phyloP scores from a whole-genome alignment of 2,797 vertebrate species.

The Cossypha polioptera region DNA sequence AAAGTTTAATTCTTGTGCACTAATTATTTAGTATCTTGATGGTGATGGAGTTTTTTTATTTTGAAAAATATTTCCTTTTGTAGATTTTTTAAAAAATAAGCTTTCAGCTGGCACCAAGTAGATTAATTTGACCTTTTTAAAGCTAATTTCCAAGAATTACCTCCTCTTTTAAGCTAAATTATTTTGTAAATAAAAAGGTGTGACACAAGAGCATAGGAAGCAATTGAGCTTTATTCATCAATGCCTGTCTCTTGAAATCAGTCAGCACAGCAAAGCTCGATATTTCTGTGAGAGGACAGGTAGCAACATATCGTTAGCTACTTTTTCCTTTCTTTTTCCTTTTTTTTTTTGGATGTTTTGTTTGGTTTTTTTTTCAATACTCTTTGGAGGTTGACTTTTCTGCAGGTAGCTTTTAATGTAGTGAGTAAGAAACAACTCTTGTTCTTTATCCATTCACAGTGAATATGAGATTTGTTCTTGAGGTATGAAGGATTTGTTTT shows the following conservation, averaged over 20 bases:
- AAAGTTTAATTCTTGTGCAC: neutral
- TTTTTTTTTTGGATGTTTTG: no score
- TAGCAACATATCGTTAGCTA: neutral
- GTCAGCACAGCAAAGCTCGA: neutral
- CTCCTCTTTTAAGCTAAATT: constrained; percentile 40
- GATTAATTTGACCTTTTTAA: constrained; percentile 37
- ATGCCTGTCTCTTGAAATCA: constrained; percentile 1
- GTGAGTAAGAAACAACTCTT: neutral
- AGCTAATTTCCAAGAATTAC: constrained; percentile 33
- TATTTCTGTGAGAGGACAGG: neutral
- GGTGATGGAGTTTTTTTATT: neutral
- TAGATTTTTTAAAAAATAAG: neutral
- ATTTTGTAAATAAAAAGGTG: constrained; percentile 59
- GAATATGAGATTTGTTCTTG: neutral
- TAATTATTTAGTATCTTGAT: constrained; percentile 7
- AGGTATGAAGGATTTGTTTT: neutral
- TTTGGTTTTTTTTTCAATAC: no score
- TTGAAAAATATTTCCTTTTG: neutral
- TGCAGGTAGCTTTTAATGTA: neutral
- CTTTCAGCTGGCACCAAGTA: neutral
- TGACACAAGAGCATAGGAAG: neutral
- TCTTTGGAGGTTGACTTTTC: neutral
- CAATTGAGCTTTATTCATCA: constrained; percentile 7
- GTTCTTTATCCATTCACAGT: neutral
- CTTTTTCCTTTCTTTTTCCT: neutral